Evolutionary conservation across 2,888 invertebrate species (phyloP), one percentile per base, ranked within the genome.

Genomic region (Elysia crispata): DNA sequence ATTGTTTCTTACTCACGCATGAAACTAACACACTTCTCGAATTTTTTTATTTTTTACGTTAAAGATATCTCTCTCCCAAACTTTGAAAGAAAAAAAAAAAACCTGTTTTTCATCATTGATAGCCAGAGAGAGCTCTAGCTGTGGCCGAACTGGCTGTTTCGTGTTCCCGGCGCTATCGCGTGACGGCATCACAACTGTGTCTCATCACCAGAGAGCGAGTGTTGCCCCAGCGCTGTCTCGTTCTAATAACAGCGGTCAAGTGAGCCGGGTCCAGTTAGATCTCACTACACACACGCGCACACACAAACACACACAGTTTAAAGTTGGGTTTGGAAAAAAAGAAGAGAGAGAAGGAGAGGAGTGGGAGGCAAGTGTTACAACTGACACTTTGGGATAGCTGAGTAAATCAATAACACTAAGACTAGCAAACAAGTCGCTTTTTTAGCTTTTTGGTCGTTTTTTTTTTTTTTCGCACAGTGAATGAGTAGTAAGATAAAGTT

Each of bases 191-290:
- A 1, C n/a, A 33, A 49, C 25, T 28, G 66, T 30, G 67, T n/a
- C 66, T 66, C 49, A 67, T 8, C 30, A 18, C 49, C 66, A 41
- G 23, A 66, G 64, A 76, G 25, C 41, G 23, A 23, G 31, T 30
- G 15, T 23, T 3, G 15, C 49, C 49, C 41, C 50, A 76, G 76
- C 62, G 62, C 30, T 62, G n/a, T 31, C 30, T 62, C 62, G 76
- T 15, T 62, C 62, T 23, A 64, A 54, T 64, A 33, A 76, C n/a
- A 41, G 66, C 41, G 54, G 25, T 33, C 62, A 28, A 76, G 76
- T 64, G 6, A 62, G 75, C 57, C 31, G 31, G 62, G 62, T 30
- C 57, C 60, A 3, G 75, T 62, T 60, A 75, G n/a, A 41, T 41
- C 3, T 41, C 41, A 11, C 41, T 6, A 41, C 41, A 11, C 41